Percentiles rank a stretch among this genome's conserved stretches.
These are phyloP conservation scores for Listronotus bonariensis DNA, from an alignment of 1,140 invertebrate genomes.

Conservation along the genomic window DNA sequence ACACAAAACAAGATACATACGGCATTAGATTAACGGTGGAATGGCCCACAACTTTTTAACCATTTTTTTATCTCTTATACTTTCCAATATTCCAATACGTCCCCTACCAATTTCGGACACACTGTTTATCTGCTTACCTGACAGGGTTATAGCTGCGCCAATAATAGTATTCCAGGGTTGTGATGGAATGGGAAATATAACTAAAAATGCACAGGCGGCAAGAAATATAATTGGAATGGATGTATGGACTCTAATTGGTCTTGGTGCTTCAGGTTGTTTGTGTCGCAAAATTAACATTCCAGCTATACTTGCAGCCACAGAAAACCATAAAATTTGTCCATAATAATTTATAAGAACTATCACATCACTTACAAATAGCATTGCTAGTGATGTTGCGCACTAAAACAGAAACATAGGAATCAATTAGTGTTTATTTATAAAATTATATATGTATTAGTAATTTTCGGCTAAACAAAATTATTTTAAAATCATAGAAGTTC, in stretches of 20 bases:
- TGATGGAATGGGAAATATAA: slow-evolving; percentile 78
- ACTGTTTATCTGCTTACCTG: slow-evolving; percentile 56
- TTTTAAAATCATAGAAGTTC: no score
- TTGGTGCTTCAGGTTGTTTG: slow-evolving; percentile 70
- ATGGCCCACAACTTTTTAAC: no score
- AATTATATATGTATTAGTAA: no score
- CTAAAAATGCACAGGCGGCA: slow-evolving; percentile 78
- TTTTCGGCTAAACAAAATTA: no score
- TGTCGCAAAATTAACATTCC: slow-evolving; percentile 79
- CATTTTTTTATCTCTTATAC: no score
- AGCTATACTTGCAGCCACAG: slow-evolving; percentile 73
- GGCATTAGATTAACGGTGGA: no score
- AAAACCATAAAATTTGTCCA: slow-evolving; percentile 80
- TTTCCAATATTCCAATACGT: no score
- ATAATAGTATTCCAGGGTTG: slow-evolving; percentile 81
- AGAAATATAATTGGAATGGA: slow-evolving; percentile 83
- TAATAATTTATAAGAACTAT: slow-evolving; percentile 78
- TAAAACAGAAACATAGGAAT: slow-evolving; percentile 58
- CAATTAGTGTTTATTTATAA: no score
- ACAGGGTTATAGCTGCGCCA: slow-evolving; percentile 79
- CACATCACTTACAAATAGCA: slow-evolving; percentile 74
- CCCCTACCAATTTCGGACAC: no score
- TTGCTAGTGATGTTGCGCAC: slow-evolving; percentile 72
- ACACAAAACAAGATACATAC: no score
- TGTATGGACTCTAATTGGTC: slow-evolving; percentile 82